Base-by-base conservation (phyloP, 2,797 vertebrate species). In the Lycodopsis pacificus region DNA sequence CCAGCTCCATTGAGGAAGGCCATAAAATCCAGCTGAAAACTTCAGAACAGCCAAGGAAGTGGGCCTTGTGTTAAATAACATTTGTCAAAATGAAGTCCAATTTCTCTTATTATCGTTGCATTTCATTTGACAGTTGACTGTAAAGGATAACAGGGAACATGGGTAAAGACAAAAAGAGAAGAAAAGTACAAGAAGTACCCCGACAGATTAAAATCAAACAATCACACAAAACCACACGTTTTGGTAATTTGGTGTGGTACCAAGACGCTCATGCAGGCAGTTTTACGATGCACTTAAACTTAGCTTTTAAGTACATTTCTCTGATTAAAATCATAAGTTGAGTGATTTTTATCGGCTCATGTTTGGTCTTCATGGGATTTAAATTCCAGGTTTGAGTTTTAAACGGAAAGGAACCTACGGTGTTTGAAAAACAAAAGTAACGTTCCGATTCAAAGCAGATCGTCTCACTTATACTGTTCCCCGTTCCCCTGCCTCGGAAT, bases 351-450 rank as follows among this genome's bases (percentile, higher is more conserved):
- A 87, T 84, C 79, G 67, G 56, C n/a, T 65, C 14, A 7, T 83
- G 76, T 86, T 84, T 83, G 63, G 71, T 76, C 75, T 83, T 58
- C 42, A 8, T 13, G 7, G 12, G 5, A 76, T 81, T 75, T 1
- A 44, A 68, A 81, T 72, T 76, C 70, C 81, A 65, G 5, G 7
- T 79, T 66, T 68, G 48, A 66, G 56, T 77, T 80, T 71, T 46
- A 76, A 84, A 63, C 64, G 4, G 22, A 79, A 80, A 71, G 6
- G 1, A 81, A 48, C 59, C 34, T 36, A 48, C 83, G 48, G 57
- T 79, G 62, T 78, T 57, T 36, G 44, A 81, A 86, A 87, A 79
- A 71, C 74, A 70, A 27, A 90, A 89, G 89, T 76, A 84, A 68
- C 7, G 67, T 77, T 78, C 57, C 5, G 69, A 71, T 76, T 83